A percentile compares a stretch with the other conserved stretches of the same genome.
phyloP scores from a whole-genome alignment of 2,797 vertebrate species.

The Allobates femoralis region DNA sequence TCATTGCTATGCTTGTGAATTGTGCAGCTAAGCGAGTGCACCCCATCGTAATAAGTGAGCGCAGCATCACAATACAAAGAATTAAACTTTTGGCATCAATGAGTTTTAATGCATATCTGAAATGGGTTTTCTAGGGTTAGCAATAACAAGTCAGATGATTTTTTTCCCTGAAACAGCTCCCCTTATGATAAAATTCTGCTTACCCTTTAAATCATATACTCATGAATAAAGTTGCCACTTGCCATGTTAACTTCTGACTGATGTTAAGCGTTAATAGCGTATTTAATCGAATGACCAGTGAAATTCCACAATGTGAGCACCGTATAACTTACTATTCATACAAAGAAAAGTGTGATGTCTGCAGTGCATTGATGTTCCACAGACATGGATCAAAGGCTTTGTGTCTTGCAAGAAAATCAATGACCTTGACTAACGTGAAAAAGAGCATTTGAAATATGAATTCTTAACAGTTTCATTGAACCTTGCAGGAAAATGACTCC shows the following conservation, averaged over 20 bases:
- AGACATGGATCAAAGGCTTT: slow-evolving; percentile 53
- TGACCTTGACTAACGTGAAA: slow-evolving; percentile 44
- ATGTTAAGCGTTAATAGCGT: slow-evolving; percentile 17
- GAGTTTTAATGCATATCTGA: too few species aligned
- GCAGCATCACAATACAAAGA: too few species aligned
- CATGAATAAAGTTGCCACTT: background rate
- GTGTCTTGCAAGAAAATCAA: slow-evolving; percentile 45
- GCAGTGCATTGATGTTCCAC: slow-evolving; percentile 44
- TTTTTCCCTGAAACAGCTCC: too few species aligned
- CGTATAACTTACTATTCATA: slow-evolving; percentile 35
- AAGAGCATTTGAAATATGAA: slow-evolving; percentile 39
- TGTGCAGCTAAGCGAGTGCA: too few species aligned
- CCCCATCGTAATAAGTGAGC: too few species aligned
- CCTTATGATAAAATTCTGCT: background rate
- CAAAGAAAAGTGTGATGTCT: slow-evolving; percentile 28
- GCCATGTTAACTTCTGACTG: slow-evolving; percentile 4
- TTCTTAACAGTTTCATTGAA: slow-evolving; percentile 27
- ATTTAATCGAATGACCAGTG: slow-evolving; percentile 15
- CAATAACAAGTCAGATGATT: too few species aligned
- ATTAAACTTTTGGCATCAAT: too few species aligned
- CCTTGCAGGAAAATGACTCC: slow-evolving; percentile 3
- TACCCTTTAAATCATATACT: background rate
- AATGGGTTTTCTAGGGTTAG: too few species aligned
- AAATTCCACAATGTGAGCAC: slow-evolving; percentile 21
- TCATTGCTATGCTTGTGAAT: too few species aligned